Evolutionary conservation across 1,140 invertebrate genomes (phyloP), one percentile per base, ranked within the genome.

Genomic region (Vanessa tameamea): DNA sequence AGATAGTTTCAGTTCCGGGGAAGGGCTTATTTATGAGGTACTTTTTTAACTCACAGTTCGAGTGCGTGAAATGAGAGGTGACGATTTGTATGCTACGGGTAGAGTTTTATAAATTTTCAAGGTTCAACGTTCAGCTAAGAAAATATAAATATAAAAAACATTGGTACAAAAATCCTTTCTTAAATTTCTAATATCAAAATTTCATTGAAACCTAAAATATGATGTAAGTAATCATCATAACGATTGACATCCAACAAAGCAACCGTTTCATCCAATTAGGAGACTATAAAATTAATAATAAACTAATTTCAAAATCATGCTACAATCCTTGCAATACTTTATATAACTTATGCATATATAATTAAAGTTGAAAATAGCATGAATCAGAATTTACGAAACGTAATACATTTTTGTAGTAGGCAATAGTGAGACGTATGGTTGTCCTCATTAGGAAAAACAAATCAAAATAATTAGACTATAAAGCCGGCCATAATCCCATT

Each of bases 401-500:
- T 43, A 76, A 47, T 16, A 37, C 11, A 59, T 9, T 16, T 63
- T 73, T 23, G 64, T 63, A 55, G 43, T 47, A 55, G 64, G 53
- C 82, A 83, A 85, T 82, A 83, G 82, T 79, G 78, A 79, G 75
- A 75, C 79, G 80, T 81, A 73, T 79, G 78, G 79, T 77, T 76
- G 73, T 75, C 80, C 84, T 90, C 86, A 90, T 90, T 90, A 89
- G 81, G 82, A 80, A 87, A 90, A 89, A 89, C 87, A 90, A 89
- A 90, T 90, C 86, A 90, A 87, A 83, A 87, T 89, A 90, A 90
- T 90, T 87, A 89, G 87, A 83, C 82, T 84, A 89, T 90, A 90
- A 90, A 81, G 63, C 63, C 80, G 81, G 82, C 77, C 82, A 76
- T 84, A 87, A 85, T 83, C 82, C 78, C 77, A 88, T 88, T 88